A percentile compares a stretch with the other conserved stretches of the same genome.
phyloP scores from a whole-genome alignment of 2,113 vertebrate species.

The Corythornis cristatus region DNA sequence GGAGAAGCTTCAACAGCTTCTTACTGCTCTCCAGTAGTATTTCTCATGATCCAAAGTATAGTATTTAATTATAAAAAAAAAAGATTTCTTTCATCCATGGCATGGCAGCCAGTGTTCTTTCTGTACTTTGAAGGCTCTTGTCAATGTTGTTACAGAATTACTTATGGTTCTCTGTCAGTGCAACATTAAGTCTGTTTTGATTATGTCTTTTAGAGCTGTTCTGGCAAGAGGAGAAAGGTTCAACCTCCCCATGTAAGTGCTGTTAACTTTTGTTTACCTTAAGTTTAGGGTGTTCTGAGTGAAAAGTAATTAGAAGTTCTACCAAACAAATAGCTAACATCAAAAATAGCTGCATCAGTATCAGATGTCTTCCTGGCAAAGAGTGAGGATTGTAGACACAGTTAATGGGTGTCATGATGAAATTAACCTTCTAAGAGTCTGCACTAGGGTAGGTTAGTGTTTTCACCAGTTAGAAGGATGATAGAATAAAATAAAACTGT shows the following conservation, averaged over 20 bases:
- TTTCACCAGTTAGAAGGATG: background rate
- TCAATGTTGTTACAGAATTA: background rate
- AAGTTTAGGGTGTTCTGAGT: background rate
- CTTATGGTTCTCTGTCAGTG: background rate
- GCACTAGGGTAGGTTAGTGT: background rate
- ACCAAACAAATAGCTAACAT: background rate
- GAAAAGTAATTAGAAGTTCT: conserved; percentile 3
- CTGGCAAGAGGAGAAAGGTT: conserved; percentile 89
- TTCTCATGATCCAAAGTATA: conserved; percentile 8
- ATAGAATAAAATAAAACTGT: background rate
- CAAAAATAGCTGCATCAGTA: background rate
- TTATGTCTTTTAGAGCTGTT: conserved; percentile 81
- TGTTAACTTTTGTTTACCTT: conserved; percentile 26
- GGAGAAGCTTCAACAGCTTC: conserved; percentile 22
- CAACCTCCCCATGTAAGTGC: conserved; percentile 85
- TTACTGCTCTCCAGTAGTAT: conserved; percentile 17
- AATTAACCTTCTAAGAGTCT: background rate
- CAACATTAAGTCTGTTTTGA: conserved; percentile 3
- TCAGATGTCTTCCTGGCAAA: background rate
- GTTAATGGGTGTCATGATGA: background rate
- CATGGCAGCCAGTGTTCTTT: background rate
- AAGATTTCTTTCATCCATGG: background rate
- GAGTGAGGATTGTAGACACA: background rate
- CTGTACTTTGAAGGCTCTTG: background rate
- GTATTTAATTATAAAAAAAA: conserved; percentile 10